Evolutionary conservation across 2,113 vertebrate species (phyloP).

Genomic region (Limanda limanda): DNA sequence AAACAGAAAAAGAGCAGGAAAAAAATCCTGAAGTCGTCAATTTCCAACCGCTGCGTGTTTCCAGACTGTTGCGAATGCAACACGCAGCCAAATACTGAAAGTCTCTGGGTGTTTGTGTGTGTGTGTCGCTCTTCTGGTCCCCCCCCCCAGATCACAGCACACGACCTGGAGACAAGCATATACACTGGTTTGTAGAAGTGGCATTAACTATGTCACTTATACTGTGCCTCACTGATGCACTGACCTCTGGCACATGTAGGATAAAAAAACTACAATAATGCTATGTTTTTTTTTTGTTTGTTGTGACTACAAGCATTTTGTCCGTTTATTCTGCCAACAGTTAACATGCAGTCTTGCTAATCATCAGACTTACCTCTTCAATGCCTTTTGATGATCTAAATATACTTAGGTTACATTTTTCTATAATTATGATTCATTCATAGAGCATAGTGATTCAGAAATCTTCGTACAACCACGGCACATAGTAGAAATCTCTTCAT

Average conservation of each 20-base stretch:
- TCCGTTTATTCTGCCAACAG: background rate
- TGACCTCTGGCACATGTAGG: slow-evolving; percentile 78
- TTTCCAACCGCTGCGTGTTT: slow-evolving; percentile 18
- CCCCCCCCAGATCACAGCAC: slow-evolving; percentile 29
- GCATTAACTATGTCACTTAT: slow-evolving; percentile 66
- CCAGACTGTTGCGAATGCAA: slow-evolving; percentile 12
- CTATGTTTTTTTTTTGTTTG: slow-evolving; percentile 8
- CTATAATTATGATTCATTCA: background rate
- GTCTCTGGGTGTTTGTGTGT: slow-evolving; percentile 31
- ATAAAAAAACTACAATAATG: slow-evolving; percentile 53
- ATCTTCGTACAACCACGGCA: background rate
- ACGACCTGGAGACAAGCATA: slow-evolving; percentile 64
- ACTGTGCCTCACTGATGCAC: slow-evolving; percentile 72
- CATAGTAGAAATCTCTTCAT: background rate
- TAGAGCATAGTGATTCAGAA: background rate
- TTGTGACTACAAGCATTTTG: slow-evolving; percentile 15
- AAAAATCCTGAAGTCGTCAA: slow-evolving; percentile 28
- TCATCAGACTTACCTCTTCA: slow-evolving; percentile 38
- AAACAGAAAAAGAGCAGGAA: background rate
- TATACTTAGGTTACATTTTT: background rate
- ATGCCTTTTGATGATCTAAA: slow-evolving; percentile 11
- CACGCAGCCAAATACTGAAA: slow-evolving; percentile 61
- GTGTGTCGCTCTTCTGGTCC: slow-evolving; percentile 28
- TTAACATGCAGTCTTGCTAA: slow-evolving; percentile 48
- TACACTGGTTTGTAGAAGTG: slow-evolving; percentile 80